These are phyloP conservation scores for Bufotes viridis DNA, from an alignment of 2,797 vertebrate species.

Conservation along the genomic window DNA sequence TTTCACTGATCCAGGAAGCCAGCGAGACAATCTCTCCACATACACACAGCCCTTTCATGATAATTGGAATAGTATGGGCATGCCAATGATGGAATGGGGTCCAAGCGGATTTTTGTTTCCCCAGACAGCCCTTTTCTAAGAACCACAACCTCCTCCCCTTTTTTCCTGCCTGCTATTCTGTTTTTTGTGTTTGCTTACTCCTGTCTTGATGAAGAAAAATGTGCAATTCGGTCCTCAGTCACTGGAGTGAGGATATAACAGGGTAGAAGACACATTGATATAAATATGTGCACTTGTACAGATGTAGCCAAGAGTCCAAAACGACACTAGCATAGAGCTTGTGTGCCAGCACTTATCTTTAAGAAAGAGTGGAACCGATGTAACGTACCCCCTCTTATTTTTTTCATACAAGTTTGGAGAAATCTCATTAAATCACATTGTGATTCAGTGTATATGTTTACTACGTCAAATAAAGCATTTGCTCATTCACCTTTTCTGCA, in stretches of 20 bases:
- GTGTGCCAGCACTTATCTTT: constrained; percentile 76
- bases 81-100: constrained; percentile 77
- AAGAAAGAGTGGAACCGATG: constrained; percentile 72
- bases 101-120: constrained; percentile 72
- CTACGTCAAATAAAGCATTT: constrained; percentile 84
- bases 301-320: constrained; percentile 83
- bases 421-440: constrained; percentile 76
- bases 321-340: constrained; percentile 77
- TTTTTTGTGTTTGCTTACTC: constrained; percentile 83
- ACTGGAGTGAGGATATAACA: constrained; percentile 85
- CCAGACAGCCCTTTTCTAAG: constrained; percentile 66
- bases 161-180: constrained; percentile 70
- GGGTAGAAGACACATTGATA: constrained; percentile 80
- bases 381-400: constrained; percentile 73
- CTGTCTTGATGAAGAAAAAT: constrained; percentile 84
- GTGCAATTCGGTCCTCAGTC: constrained; percentile 85
- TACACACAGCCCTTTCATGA: constrained; percentile 79
- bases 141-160: constrained; percentile 33
- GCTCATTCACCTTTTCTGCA: constrained; percentile 76
- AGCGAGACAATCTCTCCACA: constrained; percentile 79
- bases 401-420: constrained; percentile 69
- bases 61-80: constrained; percentile 82
- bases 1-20: constrained; percentile 82
- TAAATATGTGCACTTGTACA: constrained; percentile 83
- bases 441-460: constrained; percentile 87